Conservation (phyloP, 1,140 invertebrate species). For the Macrotrachela quadricornifera region DNA sequence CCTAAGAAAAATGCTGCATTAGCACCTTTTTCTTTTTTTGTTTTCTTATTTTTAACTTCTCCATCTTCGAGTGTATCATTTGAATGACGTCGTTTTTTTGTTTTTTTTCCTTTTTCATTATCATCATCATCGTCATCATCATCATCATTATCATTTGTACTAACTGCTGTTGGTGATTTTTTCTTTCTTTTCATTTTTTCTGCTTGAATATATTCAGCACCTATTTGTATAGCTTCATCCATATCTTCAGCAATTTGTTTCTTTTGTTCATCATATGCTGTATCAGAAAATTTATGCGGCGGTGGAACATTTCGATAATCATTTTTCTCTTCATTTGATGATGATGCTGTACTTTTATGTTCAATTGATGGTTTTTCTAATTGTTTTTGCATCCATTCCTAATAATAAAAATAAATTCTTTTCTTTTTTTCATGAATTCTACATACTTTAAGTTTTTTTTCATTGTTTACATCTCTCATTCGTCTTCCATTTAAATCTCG, state of each 20-base stretch:
- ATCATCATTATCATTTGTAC: neutral
- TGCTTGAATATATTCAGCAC: neutral
- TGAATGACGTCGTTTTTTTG: too few relatives aligned
- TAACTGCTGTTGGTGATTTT: neutral
- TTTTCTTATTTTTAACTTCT: too few relatives aligned
- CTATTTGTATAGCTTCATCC: neutral
- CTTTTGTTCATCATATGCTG: slow-evolving; percentile 7
- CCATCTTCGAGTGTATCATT: too few relatives aligned
- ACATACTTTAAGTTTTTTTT: slow-evolving; percentile 43
- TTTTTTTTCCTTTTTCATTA: too few relatives aligned
- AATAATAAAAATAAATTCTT: too few relatives aligned
- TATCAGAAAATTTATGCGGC: slow-evolving; percentile 4
- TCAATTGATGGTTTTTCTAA: neutral
- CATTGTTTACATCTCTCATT: slow-evolving; percentile 82
- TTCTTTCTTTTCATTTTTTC: neutral
- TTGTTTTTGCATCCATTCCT: slow-evolving; percentile 2
- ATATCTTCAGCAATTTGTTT: slow-evolving; percentile 4
- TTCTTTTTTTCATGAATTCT: too few relatives aligned
- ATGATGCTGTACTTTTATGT: neutral
- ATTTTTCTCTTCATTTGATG: neutral
- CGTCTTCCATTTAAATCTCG: slow-evolving; percentile 74
- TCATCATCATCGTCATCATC: neutral
- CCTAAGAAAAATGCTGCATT: too few relatives aligned
- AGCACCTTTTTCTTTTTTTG: too few relatives aligned
- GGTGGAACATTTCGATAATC: neutral